A percentile compares a stretch with the other conserved stretches of the same genome.
Conservation (phyloP, 2,113 vertebrate genomes). For the Cebus imitator region DNA sequence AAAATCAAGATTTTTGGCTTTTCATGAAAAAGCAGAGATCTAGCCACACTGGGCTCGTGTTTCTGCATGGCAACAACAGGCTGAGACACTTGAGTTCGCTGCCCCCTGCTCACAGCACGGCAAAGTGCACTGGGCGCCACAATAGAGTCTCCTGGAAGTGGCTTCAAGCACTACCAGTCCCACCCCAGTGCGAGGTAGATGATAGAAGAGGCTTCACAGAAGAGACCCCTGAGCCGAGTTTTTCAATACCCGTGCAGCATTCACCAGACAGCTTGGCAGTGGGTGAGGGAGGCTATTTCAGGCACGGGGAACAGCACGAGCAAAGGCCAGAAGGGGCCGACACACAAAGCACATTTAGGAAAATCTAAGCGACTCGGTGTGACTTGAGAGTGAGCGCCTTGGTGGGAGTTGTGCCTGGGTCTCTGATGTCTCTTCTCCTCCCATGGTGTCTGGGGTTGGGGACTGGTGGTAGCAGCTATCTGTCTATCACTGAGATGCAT, state of each 20-base stretch:
- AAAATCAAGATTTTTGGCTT: background rate
- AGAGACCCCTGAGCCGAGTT: background rate
- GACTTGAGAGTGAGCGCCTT: background rate
- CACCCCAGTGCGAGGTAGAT: no score
- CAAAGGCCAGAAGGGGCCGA: background rate
- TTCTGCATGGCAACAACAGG: rapidly evolving
- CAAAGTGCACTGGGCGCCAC: background rate
- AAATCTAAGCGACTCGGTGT: background rate
- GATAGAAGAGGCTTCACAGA: background rate
- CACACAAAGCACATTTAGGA: background rate
- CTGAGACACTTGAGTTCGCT: no score
- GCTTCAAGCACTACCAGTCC: background rate
- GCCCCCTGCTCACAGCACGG: rapidly evolving
- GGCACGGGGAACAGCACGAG: rapidly evolving
- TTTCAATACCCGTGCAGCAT: rapidly evolving
- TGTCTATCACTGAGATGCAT: background rate
- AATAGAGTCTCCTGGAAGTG: background rate
- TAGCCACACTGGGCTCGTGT: rapidly evolving
- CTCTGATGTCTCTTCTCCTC: rapidly evolving
- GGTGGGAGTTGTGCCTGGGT: background rate
- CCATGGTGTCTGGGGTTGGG: background rate
- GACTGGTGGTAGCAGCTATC: rapidly evolving
- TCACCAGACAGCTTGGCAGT: background rate
- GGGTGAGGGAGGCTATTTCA: background rate
- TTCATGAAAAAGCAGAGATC: background rate